Evolutionary conservation across 2,888 invertebrate species (phyloP).

Genomic region (Synanthedon myopaeformis): DNA sequence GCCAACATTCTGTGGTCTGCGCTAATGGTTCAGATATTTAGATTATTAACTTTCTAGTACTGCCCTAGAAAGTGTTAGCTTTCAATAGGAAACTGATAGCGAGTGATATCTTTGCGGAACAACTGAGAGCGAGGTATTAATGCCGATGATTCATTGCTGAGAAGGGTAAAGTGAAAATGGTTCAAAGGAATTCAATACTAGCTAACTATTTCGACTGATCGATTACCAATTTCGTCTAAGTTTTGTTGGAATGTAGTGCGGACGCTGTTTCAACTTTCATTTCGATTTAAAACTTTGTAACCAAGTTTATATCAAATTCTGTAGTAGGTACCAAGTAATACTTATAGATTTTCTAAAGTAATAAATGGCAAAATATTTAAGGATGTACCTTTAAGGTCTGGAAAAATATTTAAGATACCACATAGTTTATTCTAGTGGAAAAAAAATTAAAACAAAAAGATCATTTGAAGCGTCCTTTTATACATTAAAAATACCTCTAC

Average conservation of each 20-base stretch:
- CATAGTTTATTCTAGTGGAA: too few relatives aligned
- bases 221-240: constrained; percentile 1
- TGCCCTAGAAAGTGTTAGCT: constrained; percentile 33
- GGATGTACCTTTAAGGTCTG: too few relatives aligned
- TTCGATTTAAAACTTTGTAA: too few relatives aligned
- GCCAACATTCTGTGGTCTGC: constrained; percentile 24
- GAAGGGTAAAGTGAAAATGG: constrained; percentile 2
- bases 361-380: too few relatives aligned
- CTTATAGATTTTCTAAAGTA: too few relatives aligned
- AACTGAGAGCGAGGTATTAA: constrained; percentile 6
- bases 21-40: constrained; percentile 32
- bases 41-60: constrained; percentile 47
- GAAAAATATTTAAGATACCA: too few relatives aligned
- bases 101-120: constrained; percentile 18
- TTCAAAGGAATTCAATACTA: background rate
- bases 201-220: background rate
- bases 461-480: too few relatives aligned
- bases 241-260: background rate
- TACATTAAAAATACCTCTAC: too few relatives aligned
- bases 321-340: too few relatives aligned
- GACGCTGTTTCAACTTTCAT: background rate
- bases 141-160: constrained; percentile 7
- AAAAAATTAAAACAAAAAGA: too few relatives aligned
- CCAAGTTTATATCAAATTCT: too few relatives aligned
- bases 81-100: constrained; percentile 7